These are phyloP conservation scores for Gavia stellata DNA, from an alignment of 2,113 vertebrate species.

Conservation along the genomic window DNA sequence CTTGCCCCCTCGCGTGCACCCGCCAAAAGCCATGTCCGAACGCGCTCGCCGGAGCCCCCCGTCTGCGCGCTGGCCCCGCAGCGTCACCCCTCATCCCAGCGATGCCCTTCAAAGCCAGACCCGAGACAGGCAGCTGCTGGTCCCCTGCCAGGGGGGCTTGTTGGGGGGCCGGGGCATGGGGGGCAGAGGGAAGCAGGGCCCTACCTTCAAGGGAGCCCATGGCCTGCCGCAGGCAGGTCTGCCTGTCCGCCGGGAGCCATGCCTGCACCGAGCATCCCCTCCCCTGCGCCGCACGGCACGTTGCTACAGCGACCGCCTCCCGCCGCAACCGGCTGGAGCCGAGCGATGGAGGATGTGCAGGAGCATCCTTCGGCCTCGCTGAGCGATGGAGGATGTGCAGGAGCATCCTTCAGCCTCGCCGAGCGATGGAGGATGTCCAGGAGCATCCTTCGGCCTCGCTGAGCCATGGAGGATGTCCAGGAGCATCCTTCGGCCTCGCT, in stretches of 20 bases:
- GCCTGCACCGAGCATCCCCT: conserved; percentile 36
- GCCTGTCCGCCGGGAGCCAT: conserved; percentile 38
- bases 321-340: background rate
- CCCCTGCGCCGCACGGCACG: conserved; percentile 45
- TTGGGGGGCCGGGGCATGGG: accelerated
- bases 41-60: background rate
- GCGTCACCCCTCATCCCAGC: background rate
- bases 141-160: too few relatives aligned
- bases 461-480: background rate
- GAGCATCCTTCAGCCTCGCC: accelerated
- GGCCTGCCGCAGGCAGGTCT: background rate
- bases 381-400: background rate
- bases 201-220: conserved; percentile 48
- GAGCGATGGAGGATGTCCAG: background rate
- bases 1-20: accelerated
- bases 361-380: background rate
- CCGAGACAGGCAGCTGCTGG: too few relatives aligned
- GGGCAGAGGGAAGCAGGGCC: background rate
- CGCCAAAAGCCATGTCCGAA: accelerated
- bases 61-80: accelerated
- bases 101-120: background rate
- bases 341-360: background rate
- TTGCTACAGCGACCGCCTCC: conserved; percentile 59
- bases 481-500: background rate
- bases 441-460: accelerated